phyloP scores from a whole-genome alignment of 1,140 invertebrate genomes.

The Apis cerana region DNA sequence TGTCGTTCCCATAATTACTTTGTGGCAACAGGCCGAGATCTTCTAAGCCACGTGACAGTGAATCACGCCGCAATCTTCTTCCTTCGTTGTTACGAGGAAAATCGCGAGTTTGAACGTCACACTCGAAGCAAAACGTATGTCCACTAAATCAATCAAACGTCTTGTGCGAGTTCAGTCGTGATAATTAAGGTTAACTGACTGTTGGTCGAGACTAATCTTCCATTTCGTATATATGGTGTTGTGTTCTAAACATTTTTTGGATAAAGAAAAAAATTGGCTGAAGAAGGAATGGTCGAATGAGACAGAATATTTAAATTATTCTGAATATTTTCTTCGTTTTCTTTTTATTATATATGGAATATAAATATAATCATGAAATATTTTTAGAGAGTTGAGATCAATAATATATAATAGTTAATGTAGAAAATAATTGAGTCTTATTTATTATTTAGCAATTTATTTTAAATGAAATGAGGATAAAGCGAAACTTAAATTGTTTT shows the following conservation, averaged over 20 bases:
- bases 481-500: too few relatives aligned
- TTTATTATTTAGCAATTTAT: too few relatives aligned
- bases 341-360: too few relatives aligned
- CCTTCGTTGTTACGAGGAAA: not conserved
- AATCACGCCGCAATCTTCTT: conserved; percentile 34
- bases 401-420: too few relatives aligned
- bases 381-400: too few relatives aligned
- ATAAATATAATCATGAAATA: too few relatives aligned
- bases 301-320: too few relatives aligned
- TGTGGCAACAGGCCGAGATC: conserved; percentile 30
- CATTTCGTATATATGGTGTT: not conserved
- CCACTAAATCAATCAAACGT: conserved; percentile 69
- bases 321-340: too few relatives aligned
- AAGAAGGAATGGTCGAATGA: too few relatives aligned
- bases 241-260: not conserved
- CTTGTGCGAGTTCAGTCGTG: conserved; percentile 38
- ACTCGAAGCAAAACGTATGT: conserved; percentile 36
- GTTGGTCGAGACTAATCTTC: conserved; percentile 40
- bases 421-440: too few relatives aligned
- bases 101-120: conserved; percentile 40
- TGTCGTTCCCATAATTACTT: conserved; percentile 58
- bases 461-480: too few relatives aligned
- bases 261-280: too few relatives aligned
- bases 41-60: conserved; percentile 51
- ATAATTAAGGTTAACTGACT: conserved; percentile 72